A percentile compares a stretch with the other conserved stretches of the same genome.
These are phyloP conservation scores for Ptychadena robeensis DNA, from an alignment of 2,797 vertebrate species.

Conservation along the genomic window DNA sequence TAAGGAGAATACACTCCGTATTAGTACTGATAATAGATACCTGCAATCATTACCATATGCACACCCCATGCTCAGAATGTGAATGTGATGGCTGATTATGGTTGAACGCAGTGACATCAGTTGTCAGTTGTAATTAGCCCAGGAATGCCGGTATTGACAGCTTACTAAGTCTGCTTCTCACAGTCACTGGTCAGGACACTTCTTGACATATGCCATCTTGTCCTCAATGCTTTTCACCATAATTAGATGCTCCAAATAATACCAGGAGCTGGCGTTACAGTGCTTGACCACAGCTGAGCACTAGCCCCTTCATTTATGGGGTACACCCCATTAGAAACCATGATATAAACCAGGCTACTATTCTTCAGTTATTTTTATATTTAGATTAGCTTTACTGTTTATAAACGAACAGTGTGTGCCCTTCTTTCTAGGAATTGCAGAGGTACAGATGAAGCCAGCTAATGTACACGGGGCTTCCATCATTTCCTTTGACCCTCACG, in stretches of 20 bases:
- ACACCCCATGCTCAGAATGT: neutral
- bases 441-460: neutral
- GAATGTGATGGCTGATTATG: neutral
- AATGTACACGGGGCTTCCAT: neutral
- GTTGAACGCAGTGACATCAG: neutral
- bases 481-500: too few species aligned
- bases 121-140: neutral
- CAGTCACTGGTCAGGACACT: neutral
- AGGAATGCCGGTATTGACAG: neutral
- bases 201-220: neutral
- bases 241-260: neutral
- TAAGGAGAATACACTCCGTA: neutral
- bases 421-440: neutral
- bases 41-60: neutral
- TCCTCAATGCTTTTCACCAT: constrained; percentile 7
- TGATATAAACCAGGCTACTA: neutral
- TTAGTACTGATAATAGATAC: neutral
- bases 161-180: constrained; percentile 2
- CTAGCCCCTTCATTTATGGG: neutral
- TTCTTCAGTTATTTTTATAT: neutral
- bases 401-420: neutral
- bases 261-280: neutral
- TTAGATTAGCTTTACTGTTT: neutral
- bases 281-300: neutral
- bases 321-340: neutral